A percentile compares a stretch with the other conserved stretches of the same genome.
These are phyloP conservation scores for Xenopus petersii DNA, from an alignment of 2,797 vertebrate genomes.

Conservation along the genomic window DNA sequence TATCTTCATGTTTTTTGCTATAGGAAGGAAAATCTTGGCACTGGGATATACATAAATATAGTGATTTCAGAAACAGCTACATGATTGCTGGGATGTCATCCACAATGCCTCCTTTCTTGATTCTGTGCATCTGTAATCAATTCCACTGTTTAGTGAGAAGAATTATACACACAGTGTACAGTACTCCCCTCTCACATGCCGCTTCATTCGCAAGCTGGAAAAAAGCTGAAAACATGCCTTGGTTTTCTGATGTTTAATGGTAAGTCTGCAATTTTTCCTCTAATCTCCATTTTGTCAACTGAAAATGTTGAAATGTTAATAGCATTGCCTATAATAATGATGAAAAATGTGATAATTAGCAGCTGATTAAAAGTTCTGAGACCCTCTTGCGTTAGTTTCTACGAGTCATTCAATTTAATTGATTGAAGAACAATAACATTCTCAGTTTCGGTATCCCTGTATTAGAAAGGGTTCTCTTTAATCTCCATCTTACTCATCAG, in stretches of 20 bases:
- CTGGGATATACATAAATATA: constrained; percentile 39
- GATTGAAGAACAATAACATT: neutral
- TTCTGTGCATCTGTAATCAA: constrained; percentile 48
- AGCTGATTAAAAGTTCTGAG: neutral
- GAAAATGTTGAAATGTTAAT: constrained; percentile 4
- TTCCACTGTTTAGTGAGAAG: constrained; percentile 20
- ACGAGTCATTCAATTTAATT: neutral
- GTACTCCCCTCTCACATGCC: constrained; percentile 50
- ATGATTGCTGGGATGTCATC: constrained; percentile 37
- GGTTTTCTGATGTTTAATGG: constrained; percentile 63
- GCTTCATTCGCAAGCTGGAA: constrained; percentile 53
- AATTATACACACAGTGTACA: constrained; percentile 35
- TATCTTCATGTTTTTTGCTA: constrained; percentile 30
- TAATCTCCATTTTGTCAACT: constrained; percentile 36
- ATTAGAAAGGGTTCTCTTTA: constrained; percentile 7
- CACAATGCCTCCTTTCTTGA: constrained; percentile 23
- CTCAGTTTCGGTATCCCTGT: neutral
- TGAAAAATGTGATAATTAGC: no score
- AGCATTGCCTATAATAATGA: no score
- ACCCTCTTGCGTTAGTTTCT: neutral
- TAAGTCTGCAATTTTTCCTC: constrained; percentile 60
- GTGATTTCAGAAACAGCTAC: constrained; percentile 34
- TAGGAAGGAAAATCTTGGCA: constrained; percentile 37
- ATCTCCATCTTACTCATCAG: constrained; percentile 7
- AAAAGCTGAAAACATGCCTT: constrained; percentile 59